Conservation (phyloP, 2,797 vertebrate species). For the Astyanax mexicanus region DNA sequence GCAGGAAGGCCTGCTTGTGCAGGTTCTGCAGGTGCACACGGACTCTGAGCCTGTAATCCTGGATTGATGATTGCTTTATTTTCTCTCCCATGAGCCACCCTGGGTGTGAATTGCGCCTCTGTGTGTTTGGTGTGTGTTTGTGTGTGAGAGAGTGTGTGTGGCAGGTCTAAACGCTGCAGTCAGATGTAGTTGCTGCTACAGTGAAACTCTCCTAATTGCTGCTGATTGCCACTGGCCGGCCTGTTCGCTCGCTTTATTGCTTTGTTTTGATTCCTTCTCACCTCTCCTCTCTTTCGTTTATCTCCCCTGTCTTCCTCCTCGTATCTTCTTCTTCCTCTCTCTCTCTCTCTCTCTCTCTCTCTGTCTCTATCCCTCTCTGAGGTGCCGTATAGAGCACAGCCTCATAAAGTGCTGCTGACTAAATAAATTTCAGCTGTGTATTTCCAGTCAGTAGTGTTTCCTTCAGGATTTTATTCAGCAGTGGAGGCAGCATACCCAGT, state of each 20-base stretch:
- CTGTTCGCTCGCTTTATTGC: not conserved
- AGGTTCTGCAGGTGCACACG: not conserved
- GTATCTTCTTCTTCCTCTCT: not conserved
- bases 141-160: not conserved
- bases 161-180: not conserved
- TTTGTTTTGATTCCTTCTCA: constrained; percentile 3
- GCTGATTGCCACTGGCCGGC: not conserved
- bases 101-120: not conserved
- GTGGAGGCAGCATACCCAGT: too few relatives aligned
- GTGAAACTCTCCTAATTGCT: not conserved
- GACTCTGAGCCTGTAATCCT: not conserved
- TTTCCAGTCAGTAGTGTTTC: constrained; percentile 9
- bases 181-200: constrained; percentile 18
- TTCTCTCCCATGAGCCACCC: not conserved
- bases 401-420: constrained; percentile 10
- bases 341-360: not conserved
- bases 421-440: constrained; percentile 24
- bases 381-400: not conserved
- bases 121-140: constrained; percentile 1
- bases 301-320: not conserved
- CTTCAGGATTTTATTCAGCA: too few relatives aligned
- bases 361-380: too few relatives aligned
- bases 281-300: not conserved
- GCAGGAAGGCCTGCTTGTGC: not conserved
- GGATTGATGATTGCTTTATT: not conserved